phyloP scores from a whole-genome alignment of 2,888 invertebrate genomes.

The Calameuta filiformis region DNA sequence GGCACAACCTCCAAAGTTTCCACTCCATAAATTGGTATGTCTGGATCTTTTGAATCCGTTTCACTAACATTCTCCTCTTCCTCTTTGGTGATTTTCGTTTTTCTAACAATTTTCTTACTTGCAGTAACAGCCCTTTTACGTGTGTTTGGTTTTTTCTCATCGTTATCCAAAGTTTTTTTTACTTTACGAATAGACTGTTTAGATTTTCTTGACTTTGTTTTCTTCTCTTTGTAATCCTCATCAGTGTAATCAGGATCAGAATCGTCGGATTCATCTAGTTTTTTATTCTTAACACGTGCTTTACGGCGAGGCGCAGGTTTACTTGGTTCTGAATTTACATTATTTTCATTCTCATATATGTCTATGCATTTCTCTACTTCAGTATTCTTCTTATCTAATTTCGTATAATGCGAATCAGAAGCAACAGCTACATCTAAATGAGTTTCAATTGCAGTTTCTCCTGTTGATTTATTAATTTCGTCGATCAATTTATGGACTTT shows the following conservation, averaged over 20 bases:
- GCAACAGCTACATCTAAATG: neutral
- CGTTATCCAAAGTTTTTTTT: neutral
- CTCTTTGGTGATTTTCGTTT: slow-evolving; percentile 28
- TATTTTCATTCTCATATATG: neutral
- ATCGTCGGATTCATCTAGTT: neutral
- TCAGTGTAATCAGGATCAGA: slow-evolving; percentile 5
- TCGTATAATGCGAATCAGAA: neutral
- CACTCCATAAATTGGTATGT: slow-evolving; percentile 26
- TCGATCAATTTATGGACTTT: neutral
- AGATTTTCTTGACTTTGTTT: neutral
- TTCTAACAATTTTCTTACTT: slow-evolving; percentile 1
- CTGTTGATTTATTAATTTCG: neutral
- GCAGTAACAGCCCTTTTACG: neutral
- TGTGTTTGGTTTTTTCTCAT: neutral
- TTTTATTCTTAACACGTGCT: neutral
- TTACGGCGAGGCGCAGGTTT: neutral
- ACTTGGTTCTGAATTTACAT: neutral
- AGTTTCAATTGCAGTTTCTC: neutral
- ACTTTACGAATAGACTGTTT: neutral
- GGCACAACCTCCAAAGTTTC: slow-evolving; percentile 49
- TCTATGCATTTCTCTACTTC: neutral
- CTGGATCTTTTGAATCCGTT: neutral
- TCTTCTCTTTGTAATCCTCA: neutral
- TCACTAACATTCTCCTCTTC: slow-evolving; percentile 13
- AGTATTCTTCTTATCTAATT: neutral